Conservation (phyloP, 2,797 vertebrate species). For the Tiaroga cobitis region DNA sequence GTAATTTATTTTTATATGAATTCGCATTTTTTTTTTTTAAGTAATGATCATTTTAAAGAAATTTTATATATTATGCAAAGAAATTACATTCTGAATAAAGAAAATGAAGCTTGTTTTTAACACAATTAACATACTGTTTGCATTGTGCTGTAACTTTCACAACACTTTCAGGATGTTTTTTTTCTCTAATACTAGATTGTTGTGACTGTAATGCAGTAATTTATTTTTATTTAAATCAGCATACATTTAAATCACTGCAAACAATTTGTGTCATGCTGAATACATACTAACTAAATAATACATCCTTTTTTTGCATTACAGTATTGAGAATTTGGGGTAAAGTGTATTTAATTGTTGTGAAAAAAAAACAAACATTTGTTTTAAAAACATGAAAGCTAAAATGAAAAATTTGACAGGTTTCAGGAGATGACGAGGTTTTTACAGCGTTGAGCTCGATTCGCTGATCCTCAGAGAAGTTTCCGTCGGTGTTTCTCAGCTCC, state of each 20-base stretch:
- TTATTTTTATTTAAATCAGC: background rate
- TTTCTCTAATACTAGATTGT: no score
- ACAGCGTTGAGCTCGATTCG: conserved; percentile 93
- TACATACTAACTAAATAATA: no score
- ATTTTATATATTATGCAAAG: background rate
- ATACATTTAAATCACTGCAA: background rate
- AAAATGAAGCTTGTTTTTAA: background rate
- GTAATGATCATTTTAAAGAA: no score
- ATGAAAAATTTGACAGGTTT: no score
- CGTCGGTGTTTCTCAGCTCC: conserved; percentile 86
- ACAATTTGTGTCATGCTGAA: background rate
- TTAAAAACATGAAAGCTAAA: no score
- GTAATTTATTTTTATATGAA: background rate
- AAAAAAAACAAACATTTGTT: no score
- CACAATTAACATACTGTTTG: no score
- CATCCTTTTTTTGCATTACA: rapidly evolving
- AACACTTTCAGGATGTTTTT: no score
- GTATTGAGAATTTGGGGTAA: no score
- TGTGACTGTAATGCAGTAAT: background rate
- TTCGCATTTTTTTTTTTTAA: background rate
- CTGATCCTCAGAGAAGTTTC: conserved; percentile 88
- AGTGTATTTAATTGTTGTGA: no score
- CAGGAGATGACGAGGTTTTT: conserved; percentile 37
- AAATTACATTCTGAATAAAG: background rate
- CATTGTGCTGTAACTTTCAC: no score